Base-by-base conservation (phyloP, 1,140 invertebrate genomes). In the Zaprionus nigranus region DNA sequence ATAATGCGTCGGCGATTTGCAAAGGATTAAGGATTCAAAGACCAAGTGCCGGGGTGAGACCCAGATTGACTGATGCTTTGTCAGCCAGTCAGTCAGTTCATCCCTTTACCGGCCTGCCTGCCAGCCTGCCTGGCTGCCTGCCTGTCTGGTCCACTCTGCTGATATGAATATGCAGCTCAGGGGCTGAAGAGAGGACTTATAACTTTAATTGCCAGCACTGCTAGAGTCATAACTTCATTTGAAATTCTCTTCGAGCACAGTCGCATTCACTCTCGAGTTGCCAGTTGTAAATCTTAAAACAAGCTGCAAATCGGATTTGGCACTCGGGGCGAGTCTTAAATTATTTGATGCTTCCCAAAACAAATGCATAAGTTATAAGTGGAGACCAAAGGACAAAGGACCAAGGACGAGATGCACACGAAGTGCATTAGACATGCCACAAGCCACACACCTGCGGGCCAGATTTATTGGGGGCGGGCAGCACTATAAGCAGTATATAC, bases 321-420 rank as follows among this genome's bases (percentile, higher is more conserved):
- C 80, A 87, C 83, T 88, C 77, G 88, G 82, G 57, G 79, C 62
- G 74, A 83, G 82, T 66, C 69, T 72, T 88, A 65, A 88, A 83
- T 88, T 74, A 87, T 83, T 87, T 87, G 46, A 77, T 71, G 72
- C 56, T 49, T 15, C 51, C 53, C 70, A 79, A 46, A 46, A 70
- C 76, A 86, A 87, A 87, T 82, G 80, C 75, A 82, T 86, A 79
- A 79, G 38, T 74, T 70, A 61, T 66, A 69, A 76, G 57, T 57
- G 20, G n/a, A 46, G 40, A 5, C 9, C 46, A 12, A 24, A 51
- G 46, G 40, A 46, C 46, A 51, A 51, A 24, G 46, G 20, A 51
- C 46, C 5, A 20, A 12, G 46, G 12, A 13, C 7, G 20, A 51
- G 46, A 22, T 51, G 17, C 46, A 51, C 20, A 51, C 46, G n/a